Evolutionary conservation across 2,113 vertebrate genomes (phyloP).

Genomic region (Cyprinus carpio): DNA sequence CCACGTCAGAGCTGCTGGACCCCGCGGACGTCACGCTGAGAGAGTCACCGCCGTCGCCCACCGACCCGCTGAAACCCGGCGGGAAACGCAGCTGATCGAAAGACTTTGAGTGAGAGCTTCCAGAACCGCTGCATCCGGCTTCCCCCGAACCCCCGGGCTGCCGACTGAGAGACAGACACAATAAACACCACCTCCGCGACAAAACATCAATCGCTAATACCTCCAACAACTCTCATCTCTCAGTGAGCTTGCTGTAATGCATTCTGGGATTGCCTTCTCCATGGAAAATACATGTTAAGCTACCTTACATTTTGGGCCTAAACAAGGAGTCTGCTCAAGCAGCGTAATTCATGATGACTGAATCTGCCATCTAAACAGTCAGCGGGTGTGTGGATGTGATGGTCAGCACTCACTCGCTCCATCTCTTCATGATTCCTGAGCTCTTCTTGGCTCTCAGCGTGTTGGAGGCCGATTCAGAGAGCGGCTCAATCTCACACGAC

Average conservation of each 20-base stretch:
- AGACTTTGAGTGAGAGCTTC: conserved; percentile 92
- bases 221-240: not conserved
- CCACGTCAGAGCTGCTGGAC: conserved; percentile 93
- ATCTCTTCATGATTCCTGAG: conserved; percentile 93
- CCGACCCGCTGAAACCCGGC: conserved; percentile 81
- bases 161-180: conserved; percentile 73
- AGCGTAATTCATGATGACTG: not conserved
- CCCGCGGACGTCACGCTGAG: conserved; percentile 93
- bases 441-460: conserved; percentile 91
- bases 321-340: not conserved
- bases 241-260: not conserved
- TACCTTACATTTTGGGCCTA: not conserved
- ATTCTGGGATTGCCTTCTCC: not conserved
- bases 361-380: no score
- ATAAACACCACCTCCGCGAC: no score
- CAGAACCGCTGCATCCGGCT: conserved; percentile 71
- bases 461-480: conserved; percentile 93
- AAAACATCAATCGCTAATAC: no score
- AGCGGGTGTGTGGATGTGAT: not conserved
- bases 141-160: conserved; percentile 79
- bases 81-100: conserved; percentile 93
- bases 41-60: conserved; percentile 79
- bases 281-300: not conserved
- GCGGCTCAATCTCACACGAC: conserved; percentile 94
- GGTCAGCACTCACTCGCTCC: conserved; percentile 91